Conservation (phyloP, 2,113 vertebrate species). For the Notothenia coriiceps region DNA sequence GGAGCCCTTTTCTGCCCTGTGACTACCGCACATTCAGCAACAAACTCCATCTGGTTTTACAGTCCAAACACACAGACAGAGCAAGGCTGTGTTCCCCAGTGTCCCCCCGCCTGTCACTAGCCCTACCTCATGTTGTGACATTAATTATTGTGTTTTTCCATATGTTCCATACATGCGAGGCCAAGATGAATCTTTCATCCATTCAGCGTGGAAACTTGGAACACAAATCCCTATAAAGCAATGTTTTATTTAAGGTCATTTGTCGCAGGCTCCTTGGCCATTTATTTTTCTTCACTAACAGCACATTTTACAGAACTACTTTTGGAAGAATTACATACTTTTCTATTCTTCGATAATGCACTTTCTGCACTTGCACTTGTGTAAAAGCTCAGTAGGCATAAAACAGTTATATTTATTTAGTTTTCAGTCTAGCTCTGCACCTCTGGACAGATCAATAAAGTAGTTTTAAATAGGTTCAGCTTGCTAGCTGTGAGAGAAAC, state of each 20-base stretch:
- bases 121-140: slow-evolving; percentile 79
- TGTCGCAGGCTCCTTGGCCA: slow-evolving; percentile 63
- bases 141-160: slow-evolving; percentile 83
- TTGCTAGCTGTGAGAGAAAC: slow-evolving; percentile 75
- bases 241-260: slow-evolving; percentile 79
- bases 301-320: slow-evolving; percentile 73
- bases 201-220: slow-evolving; percentile 76
- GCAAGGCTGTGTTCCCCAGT: slow-evolving; percentile 72
- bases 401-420: slow-evolving; percentile 74
- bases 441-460: slow-evolving; percentile 81
- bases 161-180: slow-evolving; percentile 79
- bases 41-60: slow-evolving; percentile 77
- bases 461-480: slow-evolving; percentile 79
- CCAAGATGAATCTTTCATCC: slow-evolving; percentile 77
- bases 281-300: slow-evolving; percentile 71
- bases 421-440: slow-evolving; percentile 81
- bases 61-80: slow-evolving; percentile 74
- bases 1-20: slow-evolving; percentile 51
- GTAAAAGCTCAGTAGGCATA: slow-evolving; percentile 77
- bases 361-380: slow-evolving; percentile 76
- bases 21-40: slow-evolving; percentile 63
- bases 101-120: slow-evolving; percentile 68
- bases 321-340: slow-evolving; percentile 64
- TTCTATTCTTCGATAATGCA: slow-evolving; percentile 69
- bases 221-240: slow-evolving; percentile 69